A percentile compares a stretch with the other conserved stretches of the same genome.
Evolutionary conservation across 2,113 vertebrate genomes (phyloP).

Genomic region (Amblyornis subalaris): DNA sequence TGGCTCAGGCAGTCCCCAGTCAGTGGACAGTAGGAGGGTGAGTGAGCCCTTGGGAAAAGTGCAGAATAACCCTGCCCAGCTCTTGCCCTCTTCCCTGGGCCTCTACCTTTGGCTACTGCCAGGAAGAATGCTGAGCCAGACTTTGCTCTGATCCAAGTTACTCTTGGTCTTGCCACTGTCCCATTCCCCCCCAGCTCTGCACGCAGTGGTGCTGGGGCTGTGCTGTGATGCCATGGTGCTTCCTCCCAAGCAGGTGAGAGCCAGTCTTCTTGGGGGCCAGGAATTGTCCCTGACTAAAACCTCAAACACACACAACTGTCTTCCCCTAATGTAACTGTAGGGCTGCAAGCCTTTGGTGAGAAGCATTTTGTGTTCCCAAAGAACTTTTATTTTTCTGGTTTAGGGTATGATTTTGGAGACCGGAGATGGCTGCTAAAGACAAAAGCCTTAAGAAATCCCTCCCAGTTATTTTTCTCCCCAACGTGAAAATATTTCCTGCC

Average conservation of each 20-base stretch:
- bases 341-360: neutral
- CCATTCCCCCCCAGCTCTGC: neutral
- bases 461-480: neutral
- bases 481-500: neutral
- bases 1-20: neutral
- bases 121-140: neutral
- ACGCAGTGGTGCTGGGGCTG: neutral
- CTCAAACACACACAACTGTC: fast-evolving
- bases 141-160: neutral
- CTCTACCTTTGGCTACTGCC: neutral
- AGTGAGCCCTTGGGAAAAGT: neutral
- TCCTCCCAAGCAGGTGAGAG: fast-evolving
- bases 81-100: neutral
- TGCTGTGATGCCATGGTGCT: neutral
- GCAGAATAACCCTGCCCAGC: neutral
- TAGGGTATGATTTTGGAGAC: neutral
- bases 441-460: neutral
- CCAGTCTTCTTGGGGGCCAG: fast-evolving
- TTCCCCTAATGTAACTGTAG: neutral
- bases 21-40: neutral
- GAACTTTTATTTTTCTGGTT: neutral
- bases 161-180: neutral
- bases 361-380: neutral
- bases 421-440: neutral
- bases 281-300: neutral